Evolutionary conservation across 2,888 invertebrate genomes (phyloP).

Genomic region (Thymelicus sylvestris): DNA sequence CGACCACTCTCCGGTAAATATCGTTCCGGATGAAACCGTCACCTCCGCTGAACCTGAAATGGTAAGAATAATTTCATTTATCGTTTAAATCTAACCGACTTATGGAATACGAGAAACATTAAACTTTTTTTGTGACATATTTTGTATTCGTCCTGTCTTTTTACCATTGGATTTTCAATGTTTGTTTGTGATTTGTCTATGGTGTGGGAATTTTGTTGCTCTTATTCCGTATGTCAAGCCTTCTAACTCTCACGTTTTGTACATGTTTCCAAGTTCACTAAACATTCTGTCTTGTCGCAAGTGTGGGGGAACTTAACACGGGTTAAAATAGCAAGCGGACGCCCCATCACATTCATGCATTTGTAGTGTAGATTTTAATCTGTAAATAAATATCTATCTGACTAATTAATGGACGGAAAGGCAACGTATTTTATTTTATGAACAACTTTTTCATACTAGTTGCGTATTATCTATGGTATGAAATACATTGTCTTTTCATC

Average conservation of each 20-base stretch:
- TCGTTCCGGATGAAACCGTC: conserved; percentile 57
- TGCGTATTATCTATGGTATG: neutral
- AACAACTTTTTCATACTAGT: neutral
- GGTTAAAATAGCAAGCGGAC: conserved; percentile 59
- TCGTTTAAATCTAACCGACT: conserved; percentile 36
- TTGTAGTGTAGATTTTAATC: conserved; percentile 52
- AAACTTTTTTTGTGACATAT: neutral
- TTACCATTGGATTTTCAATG: neutral
- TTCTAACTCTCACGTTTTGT: conserved; percentile 49
- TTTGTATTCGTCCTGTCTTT: neutral
- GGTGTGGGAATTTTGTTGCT: neutral
- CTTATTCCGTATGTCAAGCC: conserved; percentile 35
- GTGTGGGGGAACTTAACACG: conserved; percentile 66
- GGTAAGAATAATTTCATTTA: conserved; percentile 54
- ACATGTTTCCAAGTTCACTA: conserved; percentile 49
- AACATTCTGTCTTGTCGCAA: conserved; percentile 55
- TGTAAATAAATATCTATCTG: conserved; percentile 60
- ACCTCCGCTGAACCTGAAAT: conserved; percentile 71
- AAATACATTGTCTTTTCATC: conserved; percentile 61
- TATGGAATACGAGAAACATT: conserved; percentile 3
- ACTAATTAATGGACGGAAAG: conserved; percentile 69
- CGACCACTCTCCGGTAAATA: conserved; percentile 54
- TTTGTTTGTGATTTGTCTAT: conserved; percentile 2
- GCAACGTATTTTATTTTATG: conserved; percentile 52
- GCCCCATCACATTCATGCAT: conserved; percentile 56